Evolutionary conservation across 2,888 invertebrate species (phyloP), one percentile per base, ranked within the genome.

Genomic region (Seira sanloemensis): DNA sequence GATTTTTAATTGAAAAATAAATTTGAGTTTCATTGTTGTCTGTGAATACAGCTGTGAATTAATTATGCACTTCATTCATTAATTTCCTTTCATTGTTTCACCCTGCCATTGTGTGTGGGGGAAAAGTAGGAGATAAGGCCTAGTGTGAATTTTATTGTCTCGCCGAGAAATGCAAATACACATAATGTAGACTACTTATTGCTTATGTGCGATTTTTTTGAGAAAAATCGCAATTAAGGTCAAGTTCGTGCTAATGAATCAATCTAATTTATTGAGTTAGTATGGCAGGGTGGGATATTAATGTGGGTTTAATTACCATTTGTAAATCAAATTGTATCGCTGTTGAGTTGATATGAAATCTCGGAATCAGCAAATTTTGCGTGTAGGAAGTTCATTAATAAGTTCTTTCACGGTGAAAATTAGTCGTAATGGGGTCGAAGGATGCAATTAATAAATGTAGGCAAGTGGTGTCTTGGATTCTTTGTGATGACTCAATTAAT

Each of bases 201-300:
- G 7, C 58, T 5, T 58, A 58, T 9, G 5, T 58, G n/a, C n/a
- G n/a, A n/a, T n/a, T n/a, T n/a, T n/a, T n/a, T n/a, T n/a, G n/a
- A n/a, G n/a, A n/a, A 58, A 37, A 37, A 12, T 7, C 12, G 58
- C n/a, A 58, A 72, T 72, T 54, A 72, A 72, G 72, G 72, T 72
- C 72, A 72, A 54, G 72, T 54, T 72, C 58, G 54, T 72, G 54
- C 24, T 18, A 9, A 46, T 37, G 18, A 18, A 46, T 71, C 7
- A 9, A 71, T n/a, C 27, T 19, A 19, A 25, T 25, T 12, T 25
- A 27, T 1, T 72, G 5, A 58, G 12, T 37, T 37, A 37, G 37
- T 4, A 37, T n/a, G n/a, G 12, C 4, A 37, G 12, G 37, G 4
- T 12, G 37, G 37, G 5, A 7, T 7, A 37, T 37, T 37, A 58